A percentile compares a stretch with the other conserved stretches of the same genome.
These are phyloP conservation scores for Tetheella fluctuosa DNA, from an alignment of 2,888 invertebrate species.

Conservation along the genomic window DNA sequence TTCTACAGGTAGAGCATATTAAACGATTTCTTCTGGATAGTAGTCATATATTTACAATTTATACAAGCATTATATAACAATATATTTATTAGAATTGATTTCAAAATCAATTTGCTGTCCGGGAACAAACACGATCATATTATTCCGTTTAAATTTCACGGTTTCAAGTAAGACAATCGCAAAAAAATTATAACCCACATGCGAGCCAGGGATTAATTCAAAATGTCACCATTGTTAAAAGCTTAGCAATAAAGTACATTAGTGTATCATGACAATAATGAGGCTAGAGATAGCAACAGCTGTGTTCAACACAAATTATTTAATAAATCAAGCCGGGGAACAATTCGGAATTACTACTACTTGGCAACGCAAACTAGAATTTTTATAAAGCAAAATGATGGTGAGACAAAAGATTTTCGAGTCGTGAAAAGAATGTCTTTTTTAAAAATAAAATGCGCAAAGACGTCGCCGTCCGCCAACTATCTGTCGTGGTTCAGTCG, in stretches of 20 bases:
- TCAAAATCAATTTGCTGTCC: background rate
- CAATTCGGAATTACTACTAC: conserved; percentile 34
- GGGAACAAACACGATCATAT: background rate
- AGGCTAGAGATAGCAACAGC: conserved; percentile 36
- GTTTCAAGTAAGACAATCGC: background rate
- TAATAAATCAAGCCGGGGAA: conserved; percentile 40
- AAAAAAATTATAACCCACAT: conserved; percentile 4
- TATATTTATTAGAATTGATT: background rate
- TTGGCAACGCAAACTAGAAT: conserved; percentile 38
- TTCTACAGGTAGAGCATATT: background rate
- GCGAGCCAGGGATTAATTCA: background rate
- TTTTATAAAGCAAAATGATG: conserved; percentile 36
- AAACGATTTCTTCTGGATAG: too few relatives aligned
- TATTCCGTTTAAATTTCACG: background rate
- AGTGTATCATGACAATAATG: conserved; percentile 41
- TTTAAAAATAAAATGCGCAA: conserved; percentile 76
- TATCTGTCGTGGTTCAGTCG: conserved; percentile 68
- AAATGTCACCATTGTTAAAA: conserved; percentile 30
- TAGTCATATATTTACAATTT: too few relatives aligned
- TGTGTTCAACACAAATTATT: conserved; percentile 48
- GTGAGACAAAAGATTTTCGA: conserved; percentile 69
- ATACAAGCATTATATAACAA: too few relatives aligned
- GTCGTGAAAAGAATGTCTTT: conserved; percentile 59
- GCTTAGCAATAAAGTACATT: conserved; percentile 28
- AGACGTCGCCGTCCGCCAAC: conserved; percentile 70